Evolutionary conservation across 2,797 vertebrate genomes (phyloP).

Genomic region (Pygocentrus nattereri): DNA sequence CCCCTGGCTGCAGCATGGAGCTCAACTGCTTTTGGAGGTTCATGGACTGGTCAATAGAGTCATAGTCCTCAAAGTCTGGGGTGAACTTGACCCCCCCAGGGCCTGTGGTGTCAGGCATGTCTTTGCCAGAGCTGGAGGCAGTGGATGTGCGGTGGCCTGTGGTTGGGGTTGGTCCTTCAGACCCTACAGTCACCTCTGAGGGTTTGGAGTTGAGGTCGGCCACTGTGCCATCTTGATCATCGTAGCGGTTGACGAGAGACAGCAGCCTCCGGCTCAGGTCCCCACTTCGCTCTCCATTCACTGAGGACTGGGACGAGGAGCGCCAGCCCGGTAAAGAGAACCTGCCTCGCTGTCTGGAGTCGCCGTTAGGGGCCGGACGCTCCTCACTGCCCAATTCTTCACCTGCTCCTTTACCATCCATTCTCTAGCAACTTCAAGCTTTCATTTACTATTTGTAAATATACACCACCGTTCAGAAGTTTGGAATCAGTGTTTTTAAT

Average conservation of each 20-base stretch:
- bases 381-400: slow-evolving; percentile 38
- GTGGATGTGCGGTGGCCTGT: slow-evolving; percentile 20
- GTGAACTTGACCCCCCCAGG: background rate
- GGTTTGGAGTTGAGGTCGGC: slow-evolving; percentile 71
- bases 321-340: slow-evolving; percentile 73
- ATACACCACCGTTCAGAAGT: background rate
- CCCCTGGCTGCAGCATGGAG: slow-evolving; percentile 89
- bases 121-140: slow-evolving; percentile 20
- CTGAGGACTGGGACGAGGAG: slow-evolving; percentile 67
- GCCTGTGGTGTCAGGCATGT: slow-evolving; percentile 1
- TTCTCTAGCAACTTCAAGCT: background rate
- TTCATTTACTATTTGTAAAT: background rate
- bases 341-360: slow-evolving; percentile 61
- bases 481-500: background rate
- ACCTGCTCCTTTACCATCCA: slow-evolving; percentile 49
- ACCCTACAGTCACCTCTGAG: slow-evolving; percentile 60
- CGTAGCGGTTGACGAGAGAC: slow-evolving; percentile 73
- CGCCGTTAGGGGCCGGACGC: slow-evolving; percentile 41
- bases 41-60: slow-evolving; percentile 62
- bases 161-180: slow-evolving; percentile 46
- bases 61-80: slow-evolving; percentile 57
- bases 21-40: slow-evolving; percentile 86
- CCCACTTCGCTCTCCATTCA: slow-evolving; percentile 63
- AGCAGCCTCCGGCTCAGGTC: slow-evolving; percentile 72
- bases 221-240: slow-evolving; percentile 66